phyloP scores from a whole-genome alignment of 2,113 vertebrate genomes.

The Copsychus sechellarum region DNA sequence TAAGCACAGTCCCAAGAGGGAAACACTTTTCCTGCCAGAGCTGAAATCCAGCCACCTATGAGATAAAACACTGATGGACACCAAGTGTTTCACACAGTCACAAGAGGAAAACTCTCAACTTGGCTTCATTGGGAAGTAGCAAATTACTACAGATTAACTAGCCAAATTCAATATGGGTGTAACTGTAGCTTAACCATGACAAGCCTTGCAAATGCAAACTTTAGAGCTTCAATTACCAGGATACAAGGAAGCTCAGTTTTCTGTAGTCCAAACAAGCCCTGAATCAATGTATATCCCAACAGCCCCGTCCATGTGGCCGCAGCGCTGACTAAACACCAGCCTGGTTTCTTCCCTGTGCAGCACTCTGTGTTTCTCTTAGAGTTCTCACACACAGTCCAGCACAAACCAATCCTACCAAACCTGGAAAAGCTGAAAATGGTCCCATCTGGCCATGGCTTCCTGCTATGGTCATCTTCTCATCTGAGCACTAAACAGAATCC shows the following conservation, averaged over 20 bases:
- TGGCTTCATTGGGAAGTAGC: neutral
- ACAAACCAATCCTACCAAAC: neutral
- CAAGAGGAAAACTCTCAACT: neutral
- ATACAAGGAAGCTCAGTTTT: neutral
- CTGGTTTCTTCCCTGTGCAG: neutral
- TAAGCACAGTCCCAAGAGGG: neutral
- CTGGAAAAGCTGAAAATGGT: neutral
- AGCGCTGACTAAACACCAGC: rapidly evolving
- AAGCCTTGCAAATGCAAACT: neutral
- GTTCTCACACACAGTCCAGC: neutral
- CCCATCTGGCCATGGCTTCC: neutral
- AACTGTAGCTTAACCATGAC: neutral
- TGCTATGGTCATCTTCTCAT: rapidly evolving
- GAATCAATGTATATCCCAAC: neutral
- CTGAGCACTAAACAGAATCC: neutral
- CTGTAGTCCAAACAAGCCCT: rapidly evolving
- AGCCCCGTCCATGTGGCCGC: neutral
- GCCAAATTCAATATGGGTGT: neutral
- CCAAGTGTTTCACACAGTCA: neutral
- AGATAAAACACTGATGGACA: neutral
- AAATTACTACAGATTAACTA: neutral
- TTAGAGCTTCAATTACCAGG: neutral
- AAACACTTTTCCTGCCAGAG: neutral
- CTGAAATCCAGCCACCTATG: neutral
- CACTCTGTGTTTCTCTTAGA: neutral